Evolutionary conservation across 2,888 invertebrate species (phyloP), one percentile per base, ranked within the genome.

Genomic region (Rugalucina vietnamica): DNA sequence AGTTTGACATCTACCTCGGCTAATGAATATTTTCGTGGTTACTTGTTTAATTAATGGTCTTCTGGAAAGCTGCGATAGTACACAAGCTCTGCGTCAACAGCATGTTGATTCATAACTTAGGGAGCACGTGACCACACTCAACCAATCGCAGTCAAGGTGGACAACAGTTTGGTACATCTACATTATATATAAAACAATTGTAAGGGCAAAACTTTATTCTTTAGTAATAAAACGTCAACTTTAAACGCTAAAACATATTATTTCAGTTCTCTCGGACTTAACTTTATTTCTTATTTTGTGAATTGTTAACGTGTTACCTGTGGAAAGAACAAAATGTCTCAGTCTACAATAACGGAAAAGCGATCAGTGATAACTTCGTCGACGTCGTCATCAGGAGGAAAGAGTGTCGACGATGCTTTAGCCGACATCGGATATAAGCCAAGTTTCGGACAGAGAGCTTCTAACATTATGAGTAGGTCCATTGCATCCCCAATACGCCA

Each of bases 261-360:
- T 65, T 12, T 65, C 34, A 4, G 34, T 65, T 65, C 65, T 5
- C n/a, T 21, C 1, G 5, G 72, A 73, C 29, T 10, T n/a, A n/a
- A 1, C 21, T 21, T 3, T 49, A 21, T 32, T 21, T 49, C 0
- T 73, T 71, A 43, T 71, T 43, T 39, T 10, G 32, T 18, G 43
- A 36, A 73, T 32, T 49, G 12, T 18, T n/a, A 12, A 49, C 32
- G 10, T 32, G 29, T 73, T 73, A 27, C 49, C 24, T 49, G 32
- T 49, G 43, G 18, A 34, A 37, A 34, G 75, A 75, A 32, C 24
- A 87, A 83, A 74, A 91, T 90, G 89, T 90, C 91, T 54, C 90
- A 90, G 74, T 89, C 91, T 18, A 89, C 89, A 29, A 85, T 93
- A n/a, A 91, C 92, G 14, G 92, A 93, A 79, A 92, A 91, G 83